phyloP scores from a whole-genome alignment of 2,113 vertebrate genomes.

The Boleophthalmus pectinirostris region DNA sequence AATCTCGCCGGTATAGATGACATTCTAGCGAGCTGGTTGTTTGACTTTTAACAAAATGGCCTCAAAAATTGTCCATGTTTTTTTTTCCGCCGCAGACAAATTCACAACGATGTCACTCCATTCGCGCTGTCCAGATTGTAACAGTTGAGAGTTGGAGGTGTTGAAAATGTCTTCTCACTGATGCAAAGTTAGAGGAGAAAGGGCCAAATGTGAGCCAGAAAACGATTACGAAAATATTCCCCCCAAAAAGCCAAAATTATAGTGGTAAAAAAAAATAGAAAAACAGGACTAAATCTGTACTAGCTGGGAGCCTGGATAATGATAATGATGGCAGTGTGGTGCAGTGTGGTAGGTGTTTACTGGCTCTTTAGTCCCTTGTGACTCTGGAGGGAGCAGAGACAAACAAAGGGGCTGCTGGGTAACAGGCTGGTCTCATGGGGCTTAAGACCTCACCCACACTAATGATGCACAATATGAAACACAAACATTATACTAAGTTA shows the following conservation, averaged over 20 bases:
- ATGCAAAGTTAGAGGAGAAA: background rate
- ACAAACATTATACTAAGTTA: slow-evolving; percentile 1
- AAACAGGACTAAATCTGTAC: background rate
- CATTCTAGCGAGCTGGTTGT: slow-evolving; percentile 47
- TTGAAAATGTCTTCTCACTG: background rate
- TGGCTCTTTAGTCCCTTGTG: slow-evolving; percentile 40
- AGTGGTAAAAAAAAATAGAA: background rate
- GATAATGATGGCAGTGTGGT: slow-evolving; percentile 7
- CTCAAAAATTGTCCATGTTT: background rate
- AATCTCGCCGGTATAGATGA: slow-evolving; percentile 64
- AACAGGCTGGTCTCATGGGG: slow-evolving; percentile 41
- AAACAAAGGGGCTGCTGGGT: slow-evolving; percentile 59
- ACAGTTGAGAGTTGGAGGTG: background rate
- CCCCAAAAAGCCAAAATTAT: background rate
- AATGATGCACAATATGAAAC: slow-evolving; percentile 10
- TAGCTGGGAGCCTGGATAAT: background rate
- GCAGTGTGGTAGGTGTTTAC: slow-evolving; percentile 65
- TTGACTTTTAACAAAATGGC: slow-evolving; percentile 19
- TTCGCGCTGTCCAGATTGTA: background rate
- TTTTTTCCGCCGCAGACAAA: slow-evolving; percentile 7
- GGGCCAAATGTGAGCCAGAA: background rate
- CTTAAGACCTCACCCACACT: slow-evolving; percentile 2
- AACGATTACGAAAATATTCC: background rate
- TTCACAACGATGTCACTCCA: background rate
- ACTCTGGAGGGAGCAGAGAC: slow-evolving; percentile 32